Base-by-base conservation (phyloP, 2,797 vertebrate genomes). In the Gila robusta region DNA sequence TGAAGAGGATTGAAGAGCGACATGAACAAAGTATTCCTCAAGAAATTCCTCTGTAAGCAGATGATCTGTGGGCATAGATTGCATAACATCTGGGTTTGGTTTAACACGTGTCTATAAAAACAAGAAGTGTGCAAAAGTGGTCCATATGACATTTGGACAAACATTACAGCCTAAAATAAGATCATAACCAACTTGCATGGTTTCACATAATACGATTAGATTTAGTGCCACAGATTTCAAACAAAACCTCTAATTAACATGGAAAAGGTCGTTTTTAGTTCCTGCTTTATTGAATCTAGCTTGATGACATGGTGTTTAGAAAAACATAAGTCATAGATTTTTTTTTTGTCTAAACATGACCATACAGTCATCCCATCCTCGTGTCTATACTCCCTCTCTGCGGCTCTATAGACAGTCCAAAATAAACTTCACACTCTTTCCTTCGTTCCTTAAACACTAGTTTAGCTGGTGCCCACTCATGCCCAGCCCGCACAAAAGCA, bases 391-490 rank as follows among this genome's bases (percentile, higher is more conserved):
- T 35, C 73, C 41, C 67, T 74, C 62, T 70, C 12, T 21, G n/a
- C 59, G 11, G 44, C 17, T 39, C n/a, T 62, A 35, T 49, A 26
- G 44, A 71, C n/a, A 14, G 49, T 82, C 76, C 79, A 86, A 87
- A 83, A 82, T 73, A 73, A 89, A 86, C 83, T 72, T 71, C 83
- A 70, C 79, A 82, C 69, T 52, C 73, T 81, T 82, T 87, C 86
- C 35, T 64, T 64, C 59, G 10, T 70, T 73, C 84, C n/a, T 86
- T 81, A 87, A 83, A 87, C 39, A 19, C 66, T 84, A 66, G 88
- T 87, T 86, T 67, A 79, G 72, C 49, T 28, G 17, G 54, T 87
- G 76, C 87, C 90, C 83, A 89, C 78, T 78, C 73, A 59, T 21
- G 70, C 44, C 78, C 8, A 3, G 6, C 49, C 6, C 21, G 54